Conservation (phyloP, 92 coral and sea anemone genomes). For the Isaurus tuberculatus region DNA sequence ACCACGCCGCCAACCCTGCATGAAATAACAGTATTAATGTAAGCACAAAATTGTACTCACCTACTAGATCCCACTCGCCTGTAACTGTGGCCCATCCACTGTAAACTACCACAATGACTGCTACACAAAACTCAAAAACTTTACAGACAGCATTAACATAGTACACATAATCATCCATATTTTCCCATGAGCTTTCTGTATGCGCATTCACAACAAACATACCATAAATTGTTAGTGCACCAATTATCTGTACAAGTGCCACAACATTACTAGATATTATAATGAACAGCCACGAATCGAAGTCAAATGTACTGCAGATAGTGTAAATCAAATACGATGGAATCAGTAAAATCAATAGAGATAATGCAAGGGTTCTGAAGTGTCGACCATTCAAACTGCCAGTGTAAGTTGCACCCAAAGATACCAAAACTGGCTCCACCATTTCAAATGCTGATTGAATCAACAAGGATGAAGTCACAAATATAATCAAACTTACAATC, state of each 20-base stretch:
- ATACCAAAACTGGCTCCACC: slow-evolving; percentile 79
- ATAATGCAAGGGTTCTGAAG: slow-evolving; percentile 68
- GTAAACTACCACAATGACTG: slow-evolving; percentile 79
- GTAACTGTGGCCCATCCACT: slow-evolving; percentile 85
- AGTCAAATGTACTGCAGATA: slow-evolving; percentile 74
- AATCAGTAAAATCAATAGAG: slow-evolving; percentile 65
- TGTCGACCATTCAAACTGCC: slow-evolving; percentile 68
- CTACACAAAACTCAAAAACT: slow-evolving; percentile 89
- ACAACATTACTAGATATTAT: slow-evolving; percentile 89
- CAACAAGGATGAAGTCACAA: slow-evolving; percentile 83
- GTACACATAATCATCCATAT: slow-evolving; percentile 93
- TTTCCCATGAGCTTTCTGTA: slow-evolving; percentile 68
- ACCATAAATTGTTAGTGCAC: slow-evolving; percentile 77
- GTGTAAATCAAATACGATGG: slow-evolving; percentile 73
- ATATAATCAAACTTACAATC: slow-evolving; percentile 74
- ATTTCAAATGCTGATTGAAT: slow-evolving; percentile 84
- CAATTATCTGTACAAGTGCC: slow-evolving; percentile 81
- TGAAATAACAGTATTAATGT: too few species aligned
- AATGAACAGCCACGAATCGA: slow-evolving; percentile 91
- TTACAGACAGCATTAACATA: slow-evolving; percentile 89
- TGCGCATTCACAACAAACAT: slow-evolving; percentile 83
- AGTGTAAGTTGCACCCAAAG: slow-evolving; percentile 85
- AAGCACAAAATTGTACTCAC: too few species aligned
- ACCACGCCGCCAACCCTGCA: too few species aligned
- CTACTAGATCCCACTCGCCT: slow-evolving; percentile 89